phyloP scores from a whole-genome alignment of 2,797 vertebrate genomes.

The Sebastes flavidus region DNA sequence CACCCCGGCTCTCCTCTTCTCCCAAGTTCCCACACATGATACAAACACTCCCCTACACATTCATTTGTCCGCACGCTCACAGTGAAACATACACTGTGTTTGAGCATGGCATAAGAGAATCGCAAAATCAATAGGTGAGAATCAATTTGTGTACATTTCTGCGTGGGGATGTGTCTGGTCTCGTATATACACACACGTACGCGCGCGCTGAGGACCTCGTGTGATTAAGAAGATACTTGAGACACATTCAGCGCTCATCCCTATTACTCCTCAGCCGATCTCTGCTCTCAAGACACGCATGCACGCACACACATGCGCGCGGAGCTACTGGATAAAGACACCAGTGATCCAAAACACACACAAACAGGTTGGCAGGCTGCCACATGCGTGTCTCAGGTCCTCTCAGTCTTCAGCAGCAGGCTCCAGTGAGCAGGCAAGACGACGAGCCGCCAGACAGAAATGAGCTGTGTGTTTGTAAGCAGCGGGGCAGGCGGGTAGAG shows the following conservation, averaged over 20 bases:
- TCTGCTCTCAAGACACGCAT: neutral
- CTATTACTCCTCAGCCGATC: constrained; percentile 26
- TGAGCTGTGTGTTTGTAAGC: constrained; percentile 69
- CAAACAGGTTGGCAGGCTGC: constrained; percentile 66
- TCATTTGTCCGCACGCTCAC: neutral
- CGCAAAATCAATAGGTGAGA: constrained; percentile 54
- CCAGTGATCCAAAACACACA: constrained; percentile 74
- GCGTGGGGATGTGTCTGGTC: constrained; percentile 3
- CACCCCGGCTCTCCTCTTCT: neutral
- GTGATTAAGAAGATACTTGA: constrained; percentile 57
- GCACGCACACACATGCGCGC: too few species aligned
- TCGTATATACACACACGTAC: neutral
- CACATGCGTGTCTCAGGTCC: constrained; percentile 67
- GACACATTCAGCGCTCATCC: constrained; percentile 33
- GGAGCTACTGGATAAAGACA: constrained; percentile 65
- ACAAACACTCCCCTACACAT: neutral
- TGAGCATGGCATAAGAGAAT: constrained; percentile 18
- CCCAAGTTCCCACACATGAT: neutral
- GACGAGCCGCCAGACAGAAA: constrained; percentile 63
- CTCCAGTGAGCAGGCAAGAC: constrained; percentile 58
- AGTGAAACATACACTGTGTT: constrained; percentile 15
- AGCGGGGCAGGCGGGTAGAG: constrained; percentile 32
- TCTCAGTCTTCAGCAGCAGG: constrained; percentile 63
- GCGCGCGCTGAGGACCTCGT: neutral
- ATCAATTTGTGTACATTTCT: constrained; percentile 54